Percentiles rank a stretch among this genome's conserved stretches.
Conservation (phyloP, 2,797 vertebrate genomes). For the Picus viridis region DNA sequence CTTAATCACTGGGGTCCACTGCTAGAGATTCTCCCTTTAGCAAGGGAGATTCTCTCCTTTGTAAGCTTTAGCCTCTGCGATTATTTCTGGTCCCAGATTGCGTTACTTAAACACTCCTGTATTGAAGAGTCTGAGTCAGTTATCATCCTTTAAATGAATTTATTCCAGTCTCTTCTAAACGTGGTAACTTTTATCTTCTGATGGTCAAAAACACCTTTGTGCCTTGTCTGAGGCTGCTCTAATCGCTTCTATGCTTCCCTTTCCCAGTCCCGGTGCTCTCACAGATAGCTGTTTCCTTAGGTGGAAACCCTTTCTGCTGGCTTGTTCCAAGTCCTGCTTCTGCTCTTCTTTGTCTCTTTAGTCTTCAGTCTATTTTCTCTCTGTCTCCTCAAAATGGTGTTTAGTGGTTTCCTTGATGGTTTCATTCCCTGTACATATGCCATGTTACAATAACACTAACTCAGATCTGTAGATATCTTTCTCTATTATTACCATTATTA, state of each 20-base stretch:
- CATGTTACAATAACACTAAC: conserved; percentile 24
- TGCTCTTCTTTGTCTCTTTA: conserved; percentile 13
- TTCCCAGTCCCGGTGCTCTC: neutral
- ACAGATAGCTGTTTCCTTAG: neutral
- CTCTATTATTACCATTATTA: conserved; percentile 37
- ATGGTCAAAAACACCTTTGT: neutral
- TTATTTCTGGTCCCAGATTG: conserved; percentile 34
- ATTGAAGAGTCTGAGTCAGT: conserved; percentile 35
- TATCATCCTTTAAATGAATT: neutral
- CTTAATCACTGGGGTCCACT: neutral
- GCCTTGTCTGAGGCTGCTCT: neutral
- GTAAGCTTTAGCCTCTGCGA: neutral
- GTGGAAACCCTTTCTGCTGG: neutral
- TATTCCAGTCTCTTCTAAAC: conserved; percentile 21
- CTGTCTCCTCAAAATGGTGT: neutral
- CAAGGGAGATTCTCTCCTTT: too few relatives aligned
- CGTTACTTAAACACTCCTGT: conserved; percentile 32
- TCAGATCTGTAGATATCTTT: conserved; percentile 46
- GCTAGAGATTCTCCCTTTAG: neutral
- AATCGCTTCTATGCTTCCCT: neutral
- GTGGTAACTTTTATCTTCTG: conserved; percentile 25
- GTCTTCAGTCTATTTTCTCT: conserved; percentile 5
- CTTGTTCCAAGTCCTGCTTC: neutral
- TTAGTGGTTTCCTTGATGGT: conserved; percentile 48
- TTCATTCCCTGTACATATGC: neutral